Conservation (phyloP, 2,113 vertebrate genomes). For the Leucopsar rothschildi region DNA sequence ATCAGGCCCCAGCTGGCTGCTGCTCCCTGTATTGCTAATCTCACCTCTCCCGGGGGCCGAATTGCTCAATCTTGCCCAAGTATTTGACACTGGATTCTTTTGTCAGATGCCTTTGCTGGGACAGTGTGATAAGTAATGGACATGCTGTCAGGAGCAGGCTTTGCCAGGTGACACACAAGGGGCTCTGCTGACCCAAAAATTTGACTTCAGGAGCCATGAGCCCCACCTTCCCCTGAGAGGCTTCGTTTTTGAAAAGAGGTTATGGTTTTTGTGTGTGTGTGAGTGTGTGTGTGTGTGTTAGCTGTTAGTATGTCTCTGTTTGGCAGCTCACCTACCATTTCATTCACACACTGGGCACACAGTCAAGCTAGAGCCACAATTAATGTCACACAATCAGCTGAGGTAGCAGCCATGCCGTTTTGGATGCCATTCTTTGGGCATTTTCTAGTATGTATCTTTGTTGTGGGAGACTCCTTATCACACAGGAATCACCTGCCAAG, state of each 20-base stretch:
- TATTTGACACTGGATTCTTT: not conserved
- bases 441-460: not conserved
- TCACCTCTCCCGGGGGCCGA: not conserved
- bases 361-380: not conserved
- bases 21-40: not conserved
- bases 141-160: fast-evolving
- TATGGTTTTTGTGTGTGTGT: not conserved
- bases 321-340: not conserved
- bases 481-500: not conserved
- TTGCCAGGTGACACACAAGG: not conserved
- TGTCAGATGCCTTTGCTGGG: not conserved
- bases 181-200: not conserved
- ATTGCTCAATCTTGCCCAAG: not conserved
- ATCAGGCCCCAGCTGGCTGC: not conserved
- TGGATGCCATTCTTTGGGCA: not conserved
- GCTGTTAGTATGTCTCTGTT: not conserved
- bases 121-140: not conserved
- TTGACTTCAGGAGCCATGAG: not conserved
- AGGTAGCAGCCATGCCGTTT: not conserved
- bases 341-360: not conserved
- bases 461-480: not conserved
- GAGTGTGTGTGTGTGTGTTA: not conserved
- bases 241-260: not conserved
- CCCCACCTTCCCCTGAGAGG: not conserved
- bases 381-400: not conserved